Conservation (phyloP, 2,113 vertebrate species). For the Peucedramus taeniatus region DNA sequence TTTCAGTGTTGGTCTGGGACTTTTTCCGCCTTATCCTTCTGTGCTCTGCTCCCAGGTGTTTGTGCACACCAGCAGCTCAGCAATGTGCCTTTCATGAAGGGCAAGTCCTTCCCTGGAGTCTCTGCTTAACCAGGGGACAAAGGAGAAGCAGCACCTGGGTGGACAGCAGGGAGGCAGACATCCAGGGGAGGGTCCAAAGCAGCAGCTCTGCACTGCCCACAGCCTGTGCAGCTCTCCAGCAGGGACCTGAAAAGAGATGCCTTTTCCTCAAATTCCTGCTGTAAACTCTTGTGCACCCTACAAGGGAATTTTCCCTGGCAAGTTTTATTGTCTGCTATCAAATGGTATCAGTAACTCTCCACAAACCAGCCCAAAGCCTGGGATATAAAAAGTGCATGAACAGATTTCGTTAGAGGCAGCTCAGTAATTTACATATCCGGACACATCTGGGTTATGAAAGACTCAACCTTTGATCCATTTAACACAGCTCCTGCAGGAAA, state of each 20-base stretch:
- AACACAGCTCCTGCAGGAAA: neutral
- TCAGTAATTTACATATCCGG: neutral
- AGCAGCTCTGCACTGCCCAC: neutral
- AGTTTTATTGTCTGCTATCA: neutral
- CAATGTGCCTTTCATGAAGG: neutral
- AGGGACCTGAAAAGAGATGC: neutral
- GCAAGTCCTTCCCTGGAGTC: neutral
- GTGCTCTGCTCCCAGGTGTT: neutral
- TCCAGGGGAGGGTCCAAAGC: neutral
- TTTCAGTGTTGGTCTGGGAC: neutral
- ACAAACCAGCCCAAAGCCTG: neutral
- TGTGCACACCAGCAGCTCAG: neutral
- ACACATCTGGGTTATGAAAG: neutral
- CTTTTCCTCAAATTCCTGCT: neutral
- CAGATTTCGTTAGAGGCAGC: neutral
- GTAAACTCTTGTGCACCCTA: neutral
- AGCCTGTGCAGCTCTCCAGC: neutral
- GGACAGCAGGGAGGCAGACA: neutral
- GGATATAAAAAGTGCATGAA: neutral
- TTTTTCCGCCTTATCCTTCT: neutral
- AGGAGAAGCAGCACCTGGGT: neutral
- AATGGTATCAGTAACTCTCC: neutral
- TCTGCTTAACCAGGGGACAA: neutral
- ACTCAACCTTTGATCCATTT: neutral
- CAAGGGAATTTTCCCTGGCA: neutral